Base-by-base conservation (phyloP, 1,140 invertebrate genomes). In the Oscheius sp. region DNA sequence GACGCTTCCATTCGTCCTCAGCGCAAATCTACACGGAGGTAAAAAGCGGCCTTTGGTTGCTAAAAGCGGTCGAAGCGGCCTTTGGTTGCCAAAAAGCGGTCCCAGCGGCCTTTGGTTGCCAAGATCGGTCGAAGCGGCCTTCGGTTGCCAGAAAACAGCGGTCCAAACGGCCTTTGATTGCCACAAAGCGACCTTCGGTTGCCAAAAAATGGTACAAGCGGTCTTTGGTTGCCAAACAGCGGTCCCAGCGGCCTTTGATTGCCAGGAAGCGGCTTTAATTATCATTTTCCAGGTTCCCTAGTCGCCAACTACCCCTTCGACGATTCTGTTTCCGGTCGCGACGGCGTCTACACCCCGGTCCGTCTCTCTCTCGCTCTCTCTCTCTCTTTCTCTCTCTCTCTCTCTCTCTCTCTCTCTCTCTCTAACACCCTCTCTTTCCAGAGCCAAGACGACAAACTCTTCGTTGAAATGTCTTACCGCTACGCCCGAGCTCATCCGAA, bases 261-360 rank as follows among this genome's bases (percentile, higher is more conserved):
- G n/a, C n/a, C n/a, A n/a, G n/a, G n/a, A n/a, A n/a, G n/a, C n/a
- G n/a, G n/a, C n/a, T n/a, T n/a, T n/a, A n/a, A n/a, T n/a, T n/a
- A n/a, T n/a, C n/a, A 58, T 23, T 7, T 58, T 58, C 13, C 23
- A 58, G 52, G 93, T 7, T 91, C 92, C 26, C 85, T 95, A 55
- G 93, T 96, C 0, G 93, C 93, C 23, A 96, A 96, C 86, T 96
- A 94, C 86, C 94, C 94, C 0, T 97, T 88, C 80, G 94, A 96
- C 84, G 91, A 92, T 79, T 83, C 82, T 13, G 89, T 88, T 84
- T 91, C 81, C 10, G 78, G 76, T 18, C 34, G 74, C 31, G 79
- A 85, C 73, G 82, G 84, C 4, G 74, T 82, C 91, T 67, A 92
- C 83, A 87, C 81, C 45, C 74, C 76, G 13, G 62, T 71, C 28